Conservation (phyloP, 1,140 invertebrate genomes). For the Planococcus citri region DNA sequence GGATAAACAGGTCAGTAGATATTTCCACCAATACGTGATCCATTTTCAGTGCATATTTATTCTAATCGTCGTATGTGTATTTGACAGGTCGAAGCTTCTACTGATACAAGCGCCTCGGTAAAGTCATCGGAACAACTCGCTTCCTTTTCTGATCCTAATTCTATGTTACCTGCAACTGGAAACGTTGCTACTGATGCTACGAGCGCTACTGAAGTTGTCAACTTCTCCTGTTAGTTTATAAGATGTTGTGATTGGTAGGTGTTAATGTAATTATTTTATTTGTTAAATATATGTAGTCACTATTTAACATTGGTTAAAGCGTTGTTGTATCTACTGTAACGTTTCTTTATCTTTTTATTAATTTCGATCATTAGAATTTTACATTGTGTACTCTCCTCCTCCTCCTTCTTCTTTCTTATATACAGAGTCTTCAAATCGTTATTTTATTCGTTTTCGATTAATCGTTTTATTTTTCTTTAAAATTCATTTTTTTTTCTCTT, state of each 20-base stretch:
- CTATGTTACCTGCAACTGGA: slow-evolving; percentile 3
- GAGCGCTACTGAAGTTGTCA: slow-evolving; percentile 11
- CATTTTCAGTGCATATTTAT: too few species aligned
- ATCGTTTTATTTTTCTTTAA: neutral
- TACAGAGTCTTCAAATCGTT: too few species aligned
- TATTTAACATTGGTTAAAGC: too few species aligned
- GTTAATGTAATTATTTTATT: slow-evolving; percentile 4
- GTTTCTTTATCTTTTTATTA: neutral
- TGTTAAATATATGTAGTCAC: neutral
- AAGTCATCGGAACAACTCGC: neutral
- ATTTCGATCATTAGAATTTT: neutral
- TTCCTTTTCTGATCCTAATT: slow-evolving; percentile 18
- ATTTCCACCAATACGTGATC: too few species aligned
- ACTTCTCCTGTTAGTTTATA: slow-evolving; percentile 9
- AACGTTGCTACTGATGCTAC: slow-evolving; percentile 1
- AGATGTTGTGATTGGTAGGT: slow-evolving; percentile 18
- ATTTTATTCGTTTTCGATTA: neutral
- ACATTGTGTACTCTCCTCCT: neutral
- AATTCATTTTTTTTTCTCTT: neutral
- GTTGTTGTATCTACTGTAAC: neutral
- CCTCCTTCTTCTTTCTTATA: too few species aligned
- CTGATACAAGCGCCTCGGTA: neutral
- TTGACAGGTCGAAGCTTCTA: neutral
- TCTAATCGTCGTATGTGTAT: neutral
- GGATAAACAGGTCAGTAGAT: neutral